Conservation (phyloP, 2,797 vertebrate species). For the Lindbergichthys nudifrons region DNA sequence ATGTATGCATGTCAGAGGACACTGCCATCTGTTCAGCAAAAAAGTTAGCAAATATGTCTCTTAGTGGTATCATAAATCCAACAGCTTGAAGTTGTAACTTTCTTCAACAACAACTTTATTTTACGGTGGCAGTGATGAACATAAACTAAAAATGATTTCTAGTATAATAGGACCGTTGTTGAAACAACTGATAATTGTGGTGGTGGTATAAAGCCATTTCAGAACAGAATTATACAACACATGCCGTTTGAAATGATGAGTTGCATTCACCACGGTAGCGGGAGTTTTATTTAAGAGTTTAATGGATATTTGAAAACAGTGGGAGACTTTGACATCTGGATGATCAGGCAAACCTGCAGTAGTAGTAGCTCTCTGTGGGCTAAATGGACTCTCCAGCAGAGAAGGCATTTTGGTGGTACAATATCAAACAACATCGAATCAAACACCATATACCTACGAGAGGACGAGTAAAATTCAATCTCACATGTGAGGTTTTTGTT, state of each 20-base stretch:
- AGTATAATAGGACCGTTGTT: not conserved
- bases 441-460: conserved; percentile 6
- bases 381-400: conserved; percentile 24
- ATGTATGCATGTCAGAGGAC: not conserved
- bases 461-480: conserved; percentile 2
- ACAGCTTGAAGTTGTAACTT: not conserved
- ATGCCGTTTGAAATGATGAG: conserved; percentile 1
- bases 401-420: conserved; percentile 5
- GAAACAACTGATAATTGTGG: conserved; percentile 7
- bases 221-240: not conserved
- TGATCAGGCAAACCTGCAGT: not conserved
- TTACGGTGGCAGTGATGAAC: not conserved
- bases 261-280: not conserved
- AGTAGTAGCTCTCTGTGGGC: not conserved
- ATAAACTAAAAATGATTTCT: not conserved
- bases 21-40: not conserved
- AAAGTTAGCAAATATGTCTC: not conserved
- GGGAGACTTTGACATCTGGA: conserved; percentile 15
- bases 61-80: conserved; percentile 9
- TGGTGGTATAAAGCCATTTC: not conserved
- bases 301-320: conserved; percentile 20
- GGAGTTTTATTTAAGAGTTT: conserved; percentile 7
- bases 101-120: not conserved
- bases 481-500: not conserved
- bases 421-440: conserved; percentile 6